Conservation (phyloP, 2,888 invertebrate genomes). For the Leptura quadrifasciata region DNA sequence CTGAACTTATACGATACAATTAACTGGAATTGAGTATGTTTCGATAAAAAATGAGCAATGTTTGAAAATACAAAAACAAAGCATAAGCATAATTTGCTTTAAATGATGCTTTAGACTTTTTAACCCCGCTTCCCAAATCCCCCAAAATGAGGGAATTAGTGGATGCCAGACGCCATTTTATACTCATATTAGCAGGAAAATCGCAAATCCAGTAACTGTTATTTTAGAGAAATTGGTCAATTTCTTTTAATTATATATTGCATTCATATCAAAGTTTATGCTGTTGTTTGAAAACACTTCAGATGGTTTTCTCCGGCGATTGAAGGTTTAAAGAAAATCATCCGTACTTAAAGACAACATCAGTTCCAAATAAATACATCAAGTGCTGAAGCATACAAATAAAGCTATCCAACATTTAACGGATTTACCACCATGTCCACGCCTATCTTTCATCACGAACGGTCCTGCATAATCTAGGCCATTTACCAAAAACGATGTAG, state of each 20-base stretch:
- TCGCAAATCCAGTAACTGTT: background rate
- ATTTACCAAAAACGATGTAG: background rate
- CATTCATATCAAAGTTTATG: background rate
- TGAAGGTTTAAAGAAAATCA: background rate
- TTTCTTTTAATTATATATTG: background rate
- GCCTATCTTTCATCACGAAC: background rate
- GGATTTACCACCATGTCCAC: background rate
- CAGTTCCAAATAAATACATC: background rate
- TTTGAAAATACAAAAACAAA: too few relatives aligned
- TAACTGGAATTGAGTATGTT: background rate
- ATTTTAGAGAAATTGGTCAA: background rate
- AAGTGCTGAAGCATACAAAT: conserved; percentile 5
- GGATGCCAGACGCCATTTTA: background rate
- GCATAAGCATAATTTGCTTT: background rate
- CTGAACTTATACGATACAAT: background rate
- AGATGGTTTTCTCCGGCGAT: background rate
- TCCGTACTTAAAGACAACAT: background rate
- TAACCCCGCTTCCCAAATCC: background rate
- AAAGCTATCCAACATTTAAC: conserved; percentile 5
- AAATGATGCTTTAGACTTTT: background rate
- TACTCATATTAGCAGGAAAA: background rate
- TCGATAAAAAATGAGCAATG: background rate
- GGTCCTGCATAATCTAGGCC: conserved; percentile 28
- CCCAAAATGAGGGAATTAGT: background rate
- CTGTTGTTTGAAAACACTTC: background rate